A percentile compares a stretch with the other conserved stretches of the same genome.
Evolutionary conservation across 2,113 vertebrate genomes (phyloP).

Genomic region (Zootoca vivipara): DNA sequence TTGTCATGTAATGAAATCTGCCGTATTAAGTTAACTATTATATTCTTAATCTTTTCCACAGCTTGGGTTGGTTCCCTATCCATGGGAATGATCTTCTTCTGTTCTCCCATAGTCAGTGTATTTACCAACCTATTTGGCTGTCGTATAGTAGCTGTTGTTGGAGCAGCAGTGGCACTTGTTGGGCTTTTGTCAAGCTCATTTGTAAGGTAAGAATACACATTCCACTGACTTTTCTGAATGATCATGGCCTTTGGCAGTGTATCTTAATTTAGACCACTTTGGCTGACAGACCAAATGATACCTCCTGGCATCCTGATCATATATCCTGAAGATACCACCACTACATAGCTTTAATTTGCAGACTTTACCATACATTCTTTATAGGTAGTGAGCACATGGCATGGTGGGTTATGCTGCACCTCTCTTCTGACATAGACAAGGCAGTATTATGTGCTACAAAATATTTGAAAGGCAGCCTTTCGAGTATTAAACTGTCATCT

Average conservation of each 20-base stretch:
- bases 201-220: conserved; percentile 82
- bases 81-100: conserved; percentile 99
- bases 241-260: not conserved
- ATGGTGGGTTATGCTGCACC: not conserved
- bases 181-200: conserved; percentile 95
- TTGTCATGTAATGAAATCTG: not conserved
- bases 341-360: not conserved
- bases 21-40: not conserved
- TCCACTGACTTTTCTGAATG: not conserved
- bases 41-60: conserved; percentile 68
- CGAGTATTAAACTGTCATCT: not conserved
- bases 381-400: no score
- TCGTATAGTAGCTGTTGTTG: conserved; percentile 85
- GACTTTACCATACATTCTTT: not conserved
- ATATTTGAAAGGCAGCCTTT: not conserved
- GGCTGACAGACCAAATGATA: not conserved
- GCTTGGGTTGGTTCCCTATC: conserved; percentile 94
- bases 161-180: conserved; percentile 86
- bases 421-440: not conserved
- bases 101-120: conserved; percentile 93
- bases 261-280: not conserved
- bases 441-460: not conserved
- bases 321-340: not conserved
- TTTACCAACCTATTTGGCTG: conserved; percentile 94
- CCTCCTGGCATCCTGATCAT: not conserved